Conservation (phyloP, 2,113 vertebrate species). For the Pleuronectes platessa region DNA sequence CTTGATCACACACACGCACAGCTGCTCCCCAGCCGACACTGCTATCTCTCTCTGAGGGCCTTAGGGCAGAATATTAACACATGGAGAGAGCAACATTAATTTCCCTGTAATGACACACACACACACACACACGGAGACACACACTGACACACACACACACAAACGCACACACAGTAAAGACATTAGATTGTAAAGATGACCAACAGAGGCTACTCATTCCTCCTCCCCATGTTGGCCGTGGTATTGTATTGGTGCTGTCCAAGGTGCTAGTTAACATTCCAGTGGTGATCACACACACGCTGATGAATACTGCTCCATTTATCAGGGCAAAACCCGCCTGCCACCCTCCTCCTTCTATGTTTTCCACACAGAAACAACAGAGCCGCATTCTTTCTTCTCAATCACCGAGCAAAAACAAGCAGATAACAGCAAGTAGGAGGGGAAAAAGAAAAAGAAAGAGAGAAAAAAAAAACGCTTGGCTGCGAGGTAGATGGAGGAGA, state of each 20-base stretch:
- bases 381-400: constrained; percentile 6
- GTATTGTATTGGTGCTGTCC: constrained; percentile 65
- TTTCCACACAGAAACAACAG: constrained; percentile 17
- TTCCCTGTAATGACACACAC: constrained; percentile 31
- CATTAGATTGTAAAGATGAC: constrained; percentile 37
- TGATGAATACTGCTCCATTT: constrained; percentile 79
- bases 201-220: constrained; percentile 24
- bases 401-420: not conserved
- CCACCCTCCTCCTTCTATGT: constrained; percentile 42
- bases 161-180: constrained; percentile 5
- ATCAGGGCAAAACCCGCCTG: constrained; percentile 72
- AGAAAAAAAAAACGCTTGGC: not conserved
- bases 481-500: not conserved
- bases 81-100: constrained; percentile 41
- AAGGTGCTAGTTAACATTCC: constrained; percentile 83
- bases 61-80: constrained; percentile 73
- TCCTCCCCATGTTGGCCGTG: constrained; percentile 51
- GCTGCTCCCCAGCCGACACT: constrained; percentile 62
- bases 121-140: constrained; percentile 11
- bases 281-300: constrained; percentile 79
- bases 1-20: constrained; percentile 58
- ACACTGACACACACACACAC: not conserved
- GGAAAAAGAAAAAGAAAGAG: not conserved
- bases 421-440: constrained; percentile 13
- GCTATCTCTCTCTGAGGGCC: constrained; percentile 57